Evolutionary conservation across 37 sponge, comb jelly and placozoan genomes (phyloP), one percentile per base, ranked within the genome.

Genomic region (Beroe forskalii): DNA sequence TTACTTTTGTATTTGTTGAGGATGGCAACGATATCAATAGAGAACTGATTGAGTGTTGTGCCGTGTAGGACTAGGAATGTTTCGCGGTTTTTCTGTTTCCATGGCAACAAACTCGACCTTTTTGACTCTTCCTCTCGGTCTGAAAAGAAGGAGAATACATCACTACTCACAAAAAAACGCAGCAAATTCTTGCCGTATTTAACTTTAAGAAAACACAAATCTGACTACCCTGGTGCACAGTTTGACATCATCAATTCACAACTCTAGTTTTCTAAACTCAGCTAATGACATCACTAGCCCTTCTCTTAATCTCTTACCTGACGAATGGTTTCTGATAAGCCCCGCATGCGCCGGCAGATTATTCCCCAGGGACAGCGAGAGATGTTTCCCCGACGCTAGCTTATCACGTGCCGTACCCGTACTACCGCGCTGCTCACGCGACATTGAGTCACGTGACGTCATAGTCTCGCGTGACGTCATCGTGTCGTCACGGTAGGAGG

Each of bases 41-140:
- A 33, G 40, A 80, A 80, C 86, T 80, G 86, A 31, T 41, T 44
- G 6, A 80, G 86, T 1, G 86, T 80, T 0, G 86, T 80, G n/a
- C 86, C 86, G 55, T 37, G 86, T 3, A 80, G 86, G 1, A 80
- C 86, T 9, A 80, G n/a, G 27, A 80, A 80, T 43, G 86, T 80
- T 80, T 44, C 86, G n/a, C 23, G 37, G 44, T 41, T 41, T 38
- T 44, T 80, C 40, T 44, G 44, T 41, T 80, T 80, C 86, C 86
- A 80, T 41, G 86, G 55, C 23, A 80, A 80, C 86, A 80, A 44
- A 30, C 66, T 64, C 66, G 55, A 48, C 12, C 55, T 48, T 12
- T 48, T 48, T 6, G 55, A 17, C 12, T 48, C 55, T 12, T 48
- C 55, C 55, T 48, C 55, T 48, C 55, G 6, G 12, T 48, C 55